These are phyloP conservation scores for Drosophila hamatofila DNA, from an alignment of 2,888 invertebrate genomes.

Conservation along the genomic window DNA sequence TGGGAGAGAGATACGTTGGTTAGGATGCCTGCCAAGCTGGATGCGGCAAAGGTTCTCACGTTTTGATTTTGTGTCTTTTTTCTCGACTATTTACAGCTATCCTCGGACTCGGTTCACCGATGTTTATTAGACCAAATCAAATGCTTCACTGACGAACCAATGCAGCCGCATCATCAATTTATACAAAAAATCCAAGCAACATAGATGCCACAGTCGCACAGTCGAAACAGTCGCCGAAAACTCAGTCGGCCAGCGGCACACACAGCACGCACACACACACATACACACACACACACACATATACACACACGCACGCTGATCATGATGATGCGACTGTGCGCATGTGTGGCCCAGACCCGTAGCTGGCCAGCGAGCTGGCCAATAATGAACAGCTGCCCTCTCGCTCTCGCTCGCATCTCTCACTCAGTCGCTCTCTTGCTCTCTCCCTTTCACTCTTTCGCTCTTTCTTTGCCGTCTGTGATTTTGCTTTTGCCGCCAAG, in stretches of 20 bases:
- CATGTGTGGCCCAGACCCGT: slow-evolving; percentile 67
- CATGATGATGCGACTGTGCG: slow-evolving; percentile 69
- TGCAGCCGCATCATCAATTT: slow-evolving; percentile 85
- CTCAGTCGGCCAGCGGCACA: slow-evolving; percentile 45
- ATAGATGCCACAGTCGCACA: slow-evolving; percentile 64
- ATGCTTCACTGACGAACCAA: slow-evolving; percentile 85
- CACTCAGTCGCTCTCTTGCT: neutral
- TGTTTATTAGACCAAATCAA: slow-evolving; percentile 85
- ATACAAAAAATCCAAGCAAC: slow-evolving; percentile 83
- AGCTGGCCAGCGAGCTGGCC: slow-evolving; percentile 70
- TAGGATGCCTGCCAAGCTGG: slow-evolving; percentile 58
- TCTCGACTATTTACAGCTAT: slow-evolving; percentile 36
- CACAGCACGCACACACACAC: slow-evolving; percentile 18
- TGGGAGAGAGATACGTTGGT: slow-evolving; percentile 43
- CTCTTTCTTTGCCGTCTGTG: slow-evolving; percentile 17
- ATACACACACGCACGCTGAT: slow-evolving; percentile 39
- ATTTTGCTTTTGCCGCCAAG: slow-evolving; percentile 24
- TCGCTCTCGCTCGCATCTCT: neutral
- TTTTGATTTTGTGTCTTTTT: slow-evolving; percentile 27
- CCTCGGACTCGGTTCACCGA: slow-evolving; percentile 77
- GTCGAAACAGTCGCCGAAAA: slow-evolving; percentile 14
- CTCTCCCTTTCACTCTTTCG: neutral
- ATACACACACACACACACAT: slow-evolving; percentile 12
- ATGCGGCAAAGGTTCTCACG: slow-evolving; percentile 59
- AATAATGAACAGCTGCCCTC: slow-evolving; percentile 62